These are phyloP conservation scores for Nothoprocta perdicaria DNA, from an alignment of 2,113 vertebrate genomes.

Conservation along the genomic window DNA sequence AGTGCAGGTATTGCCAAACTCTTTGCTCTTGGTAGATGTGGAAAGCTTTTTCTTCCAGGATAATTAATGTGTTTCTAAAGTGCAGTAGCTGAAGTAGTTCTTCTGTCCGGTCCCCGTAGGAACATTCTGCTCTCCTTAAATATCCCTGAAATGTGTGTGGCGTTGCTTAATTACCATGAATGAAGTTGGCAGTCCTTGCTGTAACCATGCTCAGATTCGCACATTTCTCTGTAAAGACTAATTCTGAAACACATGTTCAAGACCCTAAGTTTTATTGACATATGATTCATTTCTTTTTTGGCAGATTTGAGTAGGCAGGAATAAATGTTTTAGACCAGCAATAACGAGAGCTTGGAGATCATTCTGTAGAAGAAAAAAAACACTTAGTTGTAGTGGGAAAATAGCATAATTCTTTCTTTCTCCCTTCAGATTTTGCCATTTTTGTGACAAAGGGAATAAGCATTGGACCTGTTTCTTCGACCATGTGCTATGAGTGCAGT, in stretches of 20 bases:
- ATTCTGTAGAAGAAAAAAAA: not conserved
- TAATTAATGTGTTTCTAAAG: constrained; percentile 20
- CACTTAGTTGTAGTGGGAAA: not conserved
- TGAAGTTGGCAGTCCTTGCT: constrained; percentile 50
- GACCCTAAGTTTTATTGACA: constrained; percentile 62
- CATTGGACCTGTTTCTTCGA: not conserved
- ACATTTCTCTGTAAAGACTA: not conserved
- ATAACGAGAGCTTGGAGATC: constrained; percentile 56
- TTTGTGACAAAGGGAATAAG: not conserved
- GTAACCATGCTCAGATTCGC: not conserved
- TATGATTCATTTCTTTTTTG: constrained; percentile 68
- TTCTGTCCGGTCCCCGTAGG: constrained; percentile 44
- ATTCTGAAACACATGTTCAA: constrained; percentile 41
- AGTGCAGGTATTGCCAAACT: constrained; percentile 28
- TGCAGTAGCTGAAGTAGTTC: not conserved
- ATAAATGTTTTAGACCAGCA: constrained; percentile 53
- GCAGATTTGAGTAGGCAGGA: constrained; percentile 59
- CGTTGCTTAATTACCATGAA: constrained; percentile 53
- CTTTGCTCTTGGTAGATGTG: not conserved
- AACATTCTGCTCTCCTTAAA: constrained; percentile 38
- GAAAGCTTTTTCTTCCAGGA: not conserved
- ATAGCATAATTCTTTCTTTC: not conserved
- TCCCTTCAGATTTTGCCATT: not conserved
- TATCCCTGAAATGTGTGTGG: constrained; percentile 23
- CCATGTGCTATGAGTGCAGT: not conserved